A percentile compares a stretch with the other conserved stretches of the same genome.
phyloP scores from a whole-genome alignment of 64 coral and sea anemone species.

The Pocillopora damicornis region DNA sequence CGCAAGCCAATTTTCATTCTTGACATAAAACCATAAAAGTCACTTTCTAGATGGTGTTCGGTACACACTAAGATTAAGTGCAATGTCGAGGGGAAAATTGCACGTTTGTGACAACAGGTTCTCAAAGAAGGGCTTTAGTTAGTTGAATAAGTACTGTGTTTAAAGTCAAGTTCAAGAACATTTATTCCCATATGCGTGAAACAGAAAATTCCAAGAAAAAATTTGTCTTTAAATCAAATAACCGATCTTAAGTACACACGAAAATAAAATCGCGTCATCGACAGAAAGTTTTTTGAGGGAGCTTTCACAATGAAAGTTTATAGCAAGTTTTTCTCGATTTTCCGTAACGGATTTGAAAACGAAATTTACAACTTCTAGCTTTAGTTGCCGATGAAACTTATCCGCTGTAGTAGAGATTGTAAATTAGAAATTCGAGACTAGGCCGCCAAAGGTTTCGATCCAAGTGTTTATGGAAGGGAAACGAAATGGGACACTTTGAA shows the following conservation, averaged over 20 bases:
- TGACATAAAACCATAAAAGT: not conserved
- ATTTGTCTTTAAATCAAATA: not conserved
- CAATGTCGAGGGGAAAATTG: not conserved
- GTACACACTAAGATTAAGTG: not conserved
- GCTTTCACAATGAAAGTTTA: not conserved
- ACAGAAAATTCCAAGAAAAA: not conserved
- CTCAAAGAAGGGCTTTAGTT: not conserved
- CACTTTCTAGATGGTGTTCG: not conserved
- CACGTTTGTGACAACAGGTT: not conserved
- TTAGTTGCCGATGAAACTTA: too few species aligned
- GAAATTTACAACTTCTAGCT: not conserved
- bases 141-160: not conserved
- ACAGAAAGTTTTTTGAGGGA: not conserved
- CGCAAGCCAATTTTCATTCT: not conserved
- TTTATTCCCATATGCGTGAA: constrained; percentile 1
- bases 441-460: not conserved
- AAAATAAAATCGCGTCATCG: not conserved
- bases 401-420: not conserved
- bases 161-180: not conserved
- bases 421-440: not conserved
- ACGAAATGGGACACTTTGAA: not conserved
- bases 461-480: not conserved
- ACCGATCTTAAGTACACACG: not conserved
- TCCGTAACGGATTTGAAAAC: not conserved
- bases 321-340: too few species aligned